Conservation (phyloP, 1,140 invertebrate genomes). For the Eurosta solidaginis region DNA sequence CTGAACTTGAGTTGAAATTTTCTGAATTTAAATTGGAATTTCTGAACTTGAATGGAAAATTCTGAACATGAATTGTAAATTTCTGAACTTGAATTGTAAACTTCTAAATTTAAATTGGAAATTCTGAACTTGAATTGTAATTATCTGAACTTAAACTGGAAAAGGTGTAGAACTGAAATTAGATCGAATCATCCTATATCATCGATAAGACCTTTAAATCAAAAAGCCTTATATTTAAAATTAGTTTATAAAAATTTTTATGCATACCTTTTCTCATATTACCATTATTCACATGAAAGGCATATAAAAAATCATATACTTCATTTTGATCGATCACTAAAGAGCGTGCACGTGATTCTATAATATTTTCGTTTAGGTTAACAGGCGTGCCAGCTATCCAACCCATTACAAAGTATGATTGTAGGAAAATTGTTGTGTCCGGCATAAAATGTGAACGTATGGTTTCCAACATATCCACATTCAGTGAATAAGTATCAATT, state of each 20-base stretch:
- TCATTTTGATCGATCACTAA: constrained; percentile 75
- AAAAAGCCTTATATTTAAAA: too few relatives aligned
- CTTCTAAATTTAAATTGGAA: too few relatives aligned
- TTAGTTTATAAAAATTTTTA: too few relatives aligned
- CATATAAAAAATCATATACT: constrained; percentile 89
- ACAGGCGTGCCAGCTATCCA: constrained; percentile 74
- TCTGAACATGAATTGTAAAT: too few relatives aligned
- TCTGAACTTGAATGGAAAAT: too few relatives aligned
- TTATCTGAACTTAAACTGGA: background rate
- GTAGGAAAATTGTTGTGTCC: constrained; percentile 71
- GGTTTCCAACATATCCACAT: constrained; percentile 60
- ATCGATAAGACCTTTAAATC: too few relatives aligned
- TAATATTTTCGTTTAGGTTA: constrained; percentile 71
- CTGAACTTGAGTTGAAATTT: too few relatives aligned
- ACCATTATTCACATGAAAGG: constrained; percentile 75
- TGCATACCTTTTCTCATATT: constrained; percentile 57
- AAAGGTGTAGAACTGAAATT: too few relatives aligned
- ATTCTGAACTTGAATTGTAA: too few relatives aligned
- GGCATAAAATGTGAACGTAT: constrained; percentile 65
- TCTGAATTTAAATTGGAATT: too few relatives aligned
- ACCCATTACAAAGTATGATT: constrained; percentile 78
- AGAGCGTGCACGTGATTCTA: constrained; percentile 81
- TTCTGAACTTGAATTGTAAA: too few relatives aligned
- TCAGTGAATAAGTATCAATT: constrained; percentile 61
- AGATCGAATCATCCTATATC: too few relatives aligned